Evolutionary conservation across 2,113 vertebrate species (phyloP), one percentile per base, ranked within the genome.

Genomic region (Syngnathoides biaculeatus): DNA sequence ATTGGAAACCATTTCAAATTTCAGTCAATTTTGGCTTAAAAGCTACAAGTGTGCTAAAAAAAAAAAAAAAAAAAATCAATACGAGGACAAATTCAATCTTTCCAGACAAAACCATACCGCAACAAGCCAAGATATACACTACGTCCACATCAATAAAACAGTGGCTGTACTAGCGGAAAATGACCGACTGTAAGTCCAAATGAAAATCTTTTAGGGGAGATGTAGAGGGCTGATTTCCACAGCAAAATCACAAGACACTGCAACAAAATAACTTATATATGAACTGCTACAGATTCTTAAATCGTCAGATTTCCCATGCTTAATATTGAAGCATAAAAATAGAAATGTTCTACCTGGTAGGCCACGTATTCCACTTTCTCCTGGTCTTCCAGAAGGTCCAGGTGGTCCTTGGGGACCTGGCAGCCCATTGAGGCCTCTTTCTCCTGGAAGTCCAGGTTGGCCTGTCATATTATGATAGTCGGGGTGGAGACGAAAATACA

Each of bases 371-470:
- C 92, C 92, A 24, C 20, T 27, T n/a, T 90, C 84, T 17, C 96
- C 96, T 38, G 19, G 75, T 64, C 70, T 89, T 59, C 93, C 93
- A 10, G 78, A 71, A 27, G 68, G 62, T 64, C 96, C 96, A 0
- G 89, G 79, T 12, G 88, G 87, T 12, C 95, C 96, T 1, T 64
- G 78, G 12, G 77, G 82, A 24, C 94, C 94, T 13, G 84, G 39
- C 2, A 73, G 86, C 10, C 95, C 95, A 0, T 75, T 81, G 4
- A 86, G 87, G 0, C 95, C 95, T 27, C 30, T 88, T 58, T 79
- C 87, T 86, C 94, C 94, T 0, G 88, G 93, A 12, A 92, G 93
- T 2, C 94, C 95, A 30, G 90, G 89, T 9, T 84, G 79, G 26
- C 93, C 94, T 79, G 82, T 39, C 61, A 64, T 26, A 50, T 52